Percentiles rank a stretch among this genome's conserved stretches.
phyloP scores from a whole-genome alignment of 2,113 vertebrate genomes.

The Oncorhynchus masou region DNA sequence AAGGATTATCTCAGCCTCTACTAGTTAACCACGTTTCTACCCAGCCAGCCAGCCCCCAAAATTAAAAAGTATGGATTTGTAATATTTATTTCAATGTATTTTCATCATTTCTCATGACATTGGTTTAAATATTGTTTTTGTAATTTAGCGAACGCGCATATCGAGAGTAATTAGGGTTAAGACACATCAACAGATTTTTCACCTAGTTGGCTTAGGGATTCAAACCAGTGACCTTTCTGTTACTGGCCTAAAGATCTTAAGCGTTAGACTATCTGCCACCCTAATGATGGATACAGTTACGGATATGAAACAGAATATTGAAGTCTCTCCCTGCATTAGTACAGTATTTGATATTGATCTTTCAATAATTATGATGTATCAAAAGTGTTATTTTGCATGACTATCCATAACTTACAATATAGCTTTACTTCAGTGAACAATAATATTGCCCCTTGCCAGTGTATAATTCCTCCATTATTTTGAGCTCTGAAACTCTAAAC shows the following conservation, averaged over 20 bases:
- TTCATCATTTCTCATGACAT: constrained; percentile 52
- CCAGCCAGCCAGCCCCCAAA: constrained; percentile 73
- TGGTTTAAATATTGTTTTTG: no score
- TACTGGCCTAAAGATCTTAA: no score
- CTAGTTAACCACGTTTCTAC: constrained; percentile 78
- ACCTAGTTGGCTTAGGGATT: no score
- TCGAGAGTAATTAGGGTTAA: no score
- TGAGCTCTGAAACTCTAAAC: neutral
- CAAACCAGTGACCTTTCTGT: no score
- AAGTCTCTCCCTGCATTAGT: neutral
- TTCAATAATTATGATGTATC: constrained; percentile 31
- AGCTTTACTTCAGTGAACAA: neutral
- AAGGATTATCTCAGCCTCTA: constrained; percentile 80
- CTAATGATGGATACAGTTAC: no score
- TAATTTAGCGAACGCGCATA: no score
- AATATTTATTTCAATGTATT: constrained; percentile 62
- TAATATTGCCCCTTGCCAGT: neutral
- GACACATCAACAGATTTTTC: no score
- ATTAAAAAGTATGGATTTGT: constrained; percentile 71
- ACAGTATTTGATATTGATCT: constrained; percentile 28
- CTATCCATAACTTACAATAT: neutral
- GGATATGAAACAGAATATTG: constrained; percentile 18
- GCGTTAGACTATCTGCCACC: no score
- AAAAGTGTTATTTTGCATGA: constrained; percentile 3
- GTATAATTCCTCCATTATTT: neutral